Base-by-base conservation (phyloP, 2,888 invertebrate species). In the Rotaria macrura region DNA sequence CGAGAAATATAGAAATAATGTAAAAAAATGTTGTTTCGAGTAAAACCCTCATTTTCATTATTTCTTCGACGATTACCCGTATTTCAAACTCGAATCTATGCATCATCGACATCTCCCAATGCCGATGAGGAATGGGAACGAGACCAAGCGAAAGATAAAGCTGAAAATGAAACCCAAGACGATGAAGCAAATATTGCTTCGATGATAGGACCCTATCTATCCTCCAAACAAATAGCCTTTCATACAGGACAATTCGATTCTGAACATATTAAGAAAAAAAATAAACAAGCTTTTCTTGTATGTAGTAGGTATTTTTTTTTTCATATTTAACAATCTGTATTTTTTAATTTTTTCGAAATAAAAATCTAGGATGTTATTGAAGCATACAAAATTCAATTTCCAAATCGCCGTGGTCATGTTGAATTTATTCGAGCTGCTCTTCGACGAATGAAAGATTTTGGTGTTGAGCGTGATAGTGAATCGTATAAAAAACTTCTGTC, bases 351-450 rank as follows among this genome's bases (percentile, higher is more conserved):
- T n/a, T n/a, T n/a, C n/a, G n/a, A n/a, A n/a, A n/a, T n/a, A n/a
- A n/a, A n/a, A n/a, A n/a, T n/a, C n/a, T 79, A 79, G 79, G 79
- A 79, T 79, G 79, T 79, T 43, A 10, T 79, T 43, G 79, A 79
- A 43, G 79, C 79, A n/a, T 79, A 79, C 43, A 79, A 79, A 43
- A 43, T 79, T 43, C 79, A 79, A 79, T 79, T 79, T 79, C 79
- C 79, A 43, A 79, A 94, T 88, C 92, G 95, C 87, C 92, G 95
- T 87, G 96, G 96, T 79, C 95, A 96, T 90, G 95, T 96, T 0
- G 96, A 97, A 89, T 99, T 99, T 91, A 95, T 99, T 88, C 94
- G 95, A 89, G 93, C 95, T 0, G 96, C 97, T 0, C 91, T 98
- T 87, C 93, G 93, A 85, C 93, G 94, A 89, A 95, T 99, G 95